Conservation (phyloP, 2,888 invertebrate genomes). For the Gymnocheta viridis region DNA sequence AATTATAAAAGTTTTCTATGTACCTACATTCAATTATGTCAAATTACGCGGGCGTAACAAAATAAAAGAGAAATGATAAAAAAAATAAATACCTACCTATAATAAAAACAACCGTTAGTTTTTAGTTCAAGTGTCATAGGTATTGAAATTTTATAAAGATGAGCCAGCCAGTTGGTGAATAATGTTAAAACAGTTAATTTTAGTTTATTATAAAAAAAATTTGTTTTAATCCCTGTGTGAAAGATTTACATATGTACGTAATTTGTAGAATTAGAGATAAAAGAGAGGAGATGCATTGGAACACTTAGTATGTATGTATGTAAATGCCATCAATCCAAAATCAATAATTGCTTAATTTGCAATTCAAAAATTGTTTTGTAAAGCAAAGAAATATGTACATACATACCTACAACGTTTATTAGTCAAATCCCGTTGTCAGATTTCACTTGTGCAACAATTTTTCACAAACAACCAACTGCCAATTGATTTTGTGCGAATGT, state of each 20-base stretch:
- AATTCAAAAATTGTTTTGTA: slow-evolving; percentile 48
- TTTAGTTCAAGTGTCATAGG: slow-evolving; percentile 36
- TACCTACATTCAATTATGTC: background rate
- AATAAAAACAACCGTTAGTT: slow-evolving; percentile 48
- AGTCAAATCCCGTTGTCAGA: slow-evolving; percentile 24
- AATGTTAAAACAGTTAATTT: background rate
- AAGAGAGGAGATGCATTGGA: background rate
- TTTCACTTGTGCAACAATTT: slow-evolving; percentile 48
- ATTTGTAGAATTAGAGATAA: background rate
- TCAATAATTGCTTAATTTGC: slow-evolving; percentile 61
- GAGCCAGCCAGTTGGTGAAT: background rate
- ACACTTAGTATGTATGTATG: background rate
- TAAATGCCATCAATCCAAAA: slow-evolving; percentile 28
- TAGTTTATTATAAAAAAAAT: background rate
- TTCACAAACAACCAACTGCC: slow-evolving; percentile 37
- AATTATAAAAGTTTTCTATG: background rate
- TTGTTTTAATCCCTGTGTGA: background rate
- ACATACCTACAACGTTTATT: background rate
- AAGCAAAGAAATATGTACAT: slow-evolving; percentile 6
- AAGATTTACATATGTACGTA: background rate
- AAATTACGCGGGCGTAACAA: slow-evolving; percentile 51
- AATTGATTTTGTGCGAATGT: slow-evolving; percentile 50
- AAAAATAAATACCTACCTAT: slow-evolving; percentile 5
- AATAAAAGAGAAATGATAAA: slow-evolving; percentile 7
- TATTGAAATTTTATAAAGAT: slow-evolving; percentile 33